phyloP scores from a whole-genome alignment of 2,113 vertebrate species.

The Pampusana beccarii region DNA sequence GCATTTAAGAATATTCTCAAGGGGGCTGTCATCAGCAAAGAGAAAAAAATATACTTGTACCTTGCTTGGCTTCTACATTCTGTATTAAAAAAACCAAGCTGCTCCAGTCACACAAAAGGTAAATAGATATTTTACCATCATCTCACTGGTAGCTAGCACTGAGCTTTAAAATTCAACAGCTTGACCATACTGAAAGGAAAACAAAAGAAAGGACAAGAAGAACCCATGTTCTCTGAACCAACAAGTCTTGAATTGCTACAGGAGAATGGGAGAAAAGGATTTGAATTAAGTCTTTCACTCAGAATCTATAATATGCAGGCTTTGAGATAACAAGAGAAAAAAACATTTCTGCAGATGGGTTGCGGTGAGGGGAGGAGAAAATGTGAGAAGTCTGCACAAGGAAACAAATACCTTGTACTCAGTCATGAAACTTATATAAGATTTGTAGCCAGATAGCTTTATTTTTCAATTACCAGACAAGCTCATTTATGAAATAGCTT shows the following conservation, averaged over 20 bases:
- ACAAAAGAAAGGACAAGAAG: not conserved
- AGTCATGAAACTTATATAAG: not conserved
- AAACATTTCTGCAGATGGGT: slow-evolving; percentile 39
- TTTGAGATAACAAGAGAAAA: slow-evolving; percentile 50
- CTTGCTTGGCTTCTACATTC: not conserved
- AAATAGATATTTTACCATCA: slow-evolving; percentile 1
- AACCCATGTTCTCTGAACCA: slow-evolving; percentile 25
- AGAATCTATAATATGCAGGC: slow-evolving; percentile 44
- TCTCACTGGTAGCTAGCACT: not conserved
- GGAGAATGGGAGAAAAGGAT: slow-evolving; percentile 40
- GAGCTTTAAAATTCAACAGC: slow-evolving; percentile 26
- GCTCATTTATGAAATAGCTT: not conserved
- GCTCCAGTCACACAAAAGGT: not conserved
- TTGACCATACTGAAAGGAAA: not conserved
- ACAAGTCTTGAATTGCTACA: slow-evolving; percentile 48
- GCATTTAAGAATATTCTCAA: not conserved
- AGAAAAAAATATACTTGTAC: not conserved
- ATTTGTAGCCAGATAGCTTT: slow-evolving; percentile 14
- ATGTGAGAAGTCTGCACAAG: not conserved
- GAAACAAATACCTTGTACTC: slow-evolving; percentile 48
- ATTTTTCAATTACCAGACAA: slow-evolving; percentile 28
- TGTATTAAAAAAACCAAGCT: not conserved
- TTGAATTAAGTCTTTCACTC: slow-evolving; percentile 66
- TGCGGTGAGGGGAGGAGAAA: not conserved
- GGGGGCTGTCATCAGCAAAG: not conserved